phyloP scores from a whole-genome alignment of 2,797 vertebrate genomes.

The Phrynocephalus forsythii region DNA sequence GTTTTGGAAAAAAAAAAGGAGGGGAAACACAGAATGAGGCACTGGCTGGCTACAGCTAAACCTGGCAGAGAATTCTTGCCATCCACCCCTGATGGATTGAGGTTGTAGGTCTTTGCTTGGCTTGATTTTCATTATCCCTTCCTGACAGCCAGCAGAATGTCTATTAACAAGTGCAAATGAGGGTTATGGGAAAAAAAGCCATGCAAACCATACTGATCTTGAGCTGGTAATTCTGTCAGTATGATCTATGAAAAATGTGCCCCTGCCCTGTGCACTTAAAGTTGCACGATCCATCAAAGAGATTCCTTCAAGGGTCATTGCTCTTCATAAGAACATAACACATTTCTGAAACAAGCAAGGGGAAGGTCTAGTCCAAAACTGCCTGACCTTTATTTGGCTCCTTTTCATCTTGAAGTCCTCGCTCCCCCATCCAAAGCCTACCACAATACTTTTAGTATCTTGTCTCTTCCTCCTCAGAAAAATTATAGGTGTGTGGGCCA shows the following conservation, averaged over 20 bases:
- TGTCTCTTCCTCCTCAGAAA: background rate
- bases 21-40: constrained; percentile 34
- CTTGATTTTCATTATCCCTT: constrained; percentile 59
- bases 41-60: constrained; percentile 44
- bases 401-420: constrained; percentile 46
- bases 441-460: constrained; percentile 9
- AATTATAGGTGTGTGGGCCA: background rate
- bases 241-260: constrained; percentile 56
- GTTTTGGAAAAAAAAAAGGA: constrained; percentile 38
- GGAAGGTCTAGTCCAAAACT: constrained; percentile 14
- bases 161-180: constrained; percentile 47
- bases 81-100: constrained; percentile 51
- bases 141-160: constrained; percentile 53
- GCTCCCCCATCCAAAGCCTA: background rate
- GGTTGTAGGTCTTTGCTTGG: constrained; percentile 53
- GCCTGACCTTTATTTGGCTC: constrained; percentile 47
- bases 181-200: constrained; percentile 46
- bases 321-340: constrained; percentile 40
- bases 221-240: constrained; percentile 19
- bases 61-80: constrained; percentile 49
- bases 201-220: constrained; percentile 45
- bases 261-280: constrained; percentile 37
- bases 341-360: constrained; percentile 36
- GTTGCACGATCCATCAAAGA: constrained; percentile 57
- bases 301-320: constrained; percentile 64